Evolutionary conservation across 2,797 vertebrate species (phyloP).

Genomic region (Hafferia zeledoni): DNA sequence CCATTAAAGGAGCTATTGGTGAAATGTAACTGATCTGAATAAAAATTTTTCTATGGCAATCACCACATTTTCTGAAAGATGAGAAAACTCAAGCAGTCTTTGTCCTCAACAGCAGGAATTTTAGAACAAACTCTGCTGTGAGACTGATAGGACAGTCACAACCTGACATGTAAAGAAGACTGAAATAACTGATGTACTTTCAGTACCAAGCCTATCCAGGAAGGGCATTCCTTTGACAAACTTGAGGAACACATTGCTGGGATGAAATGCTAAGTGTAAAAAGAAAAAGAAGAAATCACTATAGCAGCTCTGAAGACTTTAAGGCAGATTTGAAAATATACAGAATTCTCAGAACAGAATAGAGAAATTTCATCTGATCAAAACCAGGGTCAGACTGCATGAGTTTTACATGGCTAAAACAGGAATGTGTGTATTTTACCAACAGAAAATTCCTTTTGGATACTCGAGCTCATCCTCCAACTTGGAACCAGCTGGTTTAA

Average conservation of each 20-base stretch:
- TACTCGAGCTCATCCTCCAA: not conserved
- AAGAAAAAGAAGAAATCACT: not conserved
- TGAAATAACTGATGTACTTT: not conserved
- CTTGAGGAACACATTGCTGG: not conserved
- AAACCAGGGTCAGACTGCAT: not conserved
- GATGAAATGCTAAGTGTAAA: not conserved
- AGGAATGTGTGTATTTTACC: not conserved
- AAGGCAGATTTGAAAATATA: slow-evolving; percentile 23
- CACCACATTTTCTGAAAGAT: not conserved
- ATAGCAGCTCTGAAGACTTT: not conserved
- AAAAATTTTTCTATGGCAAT: not conserved
- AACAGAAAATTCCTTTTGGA: not conserved
- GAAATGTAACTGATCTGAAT: not conserved
- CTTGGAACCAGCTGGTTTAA: not conserved
- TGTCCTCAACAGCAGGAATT: not conserved
- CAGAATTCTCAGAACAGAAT: not conserved
- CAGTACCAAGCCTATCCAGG: not conserved
- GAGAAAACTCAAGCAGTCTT: not conserved
- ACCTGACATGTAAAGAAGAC: not conserved
- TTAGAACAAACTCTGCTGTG: not conserved
- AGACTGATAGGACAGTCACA: not conserved
- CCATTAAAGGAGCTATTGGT: not conserved
- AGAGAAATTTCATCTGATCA: not conserved
- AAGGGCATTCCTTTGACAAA: not conserved
- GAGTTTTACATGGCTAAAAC: not conserved